These are phyloP conservation scores for Cossypha caffra DNA, from an alignment of 2,797 vertebrate species.

Conservation along the genomic window DNA sequence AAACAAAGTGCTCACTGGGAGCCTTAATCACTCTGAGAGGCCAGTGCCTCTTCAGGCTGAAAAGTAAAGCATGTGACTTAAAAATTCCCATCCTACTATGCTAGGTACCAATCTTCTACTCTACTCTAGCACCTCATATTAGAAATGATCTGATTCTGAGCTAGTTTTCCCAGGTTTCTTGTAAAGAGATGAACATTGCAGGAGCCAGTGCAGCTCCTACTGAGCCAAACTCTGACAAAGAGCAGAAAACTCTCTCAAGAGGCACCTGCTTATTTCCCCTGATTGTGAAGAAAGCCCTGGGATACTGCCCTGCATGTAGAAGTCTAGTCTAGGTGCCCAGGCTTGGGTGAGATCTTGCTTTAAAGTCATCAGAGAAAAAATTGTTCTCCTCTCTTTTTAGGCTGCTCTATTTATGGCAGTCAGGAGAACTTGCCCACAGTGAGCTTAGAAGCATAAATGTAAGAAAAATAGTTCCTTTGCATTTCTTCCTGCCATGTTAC, in stretches of 20 bases:
- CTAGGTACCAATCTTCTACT: neutral
- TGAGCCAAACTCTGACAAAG: neutral
- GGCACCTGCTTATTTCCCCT: neutral
- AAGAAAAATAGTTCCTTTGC: neutral
- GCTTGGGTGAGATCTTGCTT: neutral
- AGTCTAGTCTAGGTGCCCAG: neutral
- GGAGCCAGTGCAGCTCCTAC: neutral
- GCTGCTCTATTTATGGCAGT: neutral
- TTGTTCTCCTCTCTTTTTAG: neutral
- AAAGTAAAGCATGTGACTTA: neutral
- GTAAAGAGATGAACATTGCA: neutral
- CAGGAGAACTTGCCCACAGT: neutral
- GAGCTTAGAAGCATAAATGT: neutral
- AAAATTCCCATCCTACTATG: neutral
- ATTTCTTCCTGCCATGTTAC: neutral
- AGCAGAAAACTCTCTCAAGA: neutral
- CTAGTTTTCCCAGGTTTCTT: neutral
- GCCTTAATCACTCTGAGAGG: neutral
- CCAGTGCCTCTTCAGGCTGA: neutral
- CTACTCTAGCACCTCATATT: fast-evolving
- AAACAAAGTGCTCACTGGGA: neutral
- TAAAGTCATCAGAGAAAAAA: neutral
- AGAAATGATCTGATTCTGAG: neutral
- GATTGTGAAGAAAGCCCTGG: neutral
- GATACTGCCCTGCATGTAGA: neutral